phyloP scores from a whole-genome alignment of 2,888 invertebrate species.

The Mechanitis messenoides region DNA sequence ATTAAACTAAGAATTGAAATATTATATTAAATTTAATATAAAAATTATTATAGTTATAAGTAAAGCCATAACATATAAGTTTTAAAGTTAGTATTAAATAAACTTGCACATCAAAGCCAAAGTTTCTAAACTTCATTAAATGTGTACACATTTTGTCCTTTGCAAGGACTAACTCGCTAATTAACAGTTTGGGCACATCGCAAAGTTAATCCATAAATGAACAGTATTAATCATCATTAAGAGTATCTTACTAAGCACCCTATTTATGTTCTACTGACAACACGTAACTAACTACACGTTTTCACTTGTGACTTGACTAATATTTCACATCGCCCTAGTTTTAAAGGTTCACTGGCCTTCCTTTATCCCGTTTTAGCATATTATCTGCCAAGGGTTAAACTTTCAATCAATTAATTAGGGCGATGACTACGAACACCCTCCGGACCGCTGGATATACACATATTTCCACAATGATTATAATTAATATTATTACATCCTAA shows the following conservation, averaged over 20 bases:
- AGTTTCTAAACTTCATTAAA: slow-evolving; percentile 3
- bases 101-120: slow-evolving; percentile 6
- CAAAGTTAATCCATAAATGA: slow-evolving; percentile 69
- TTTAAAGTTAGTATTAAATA: slow-evolving; percentile 2
- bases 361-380: slow-evolving; percentile 71
- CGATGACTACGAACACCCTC: slow-evolving; percentile 60
- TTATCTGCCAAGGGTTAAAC: slow-evolving; percentile 69
- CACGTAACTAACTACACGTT: slow-evolving; percentile 67
- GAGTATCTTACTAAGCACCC: slow-evolving; percentile 61
- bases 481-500: slow-evolving; percentile 57
- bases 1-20: background rate
- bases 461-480: slow-evolving; percentile 55
- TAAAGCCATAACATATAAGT: background rate
- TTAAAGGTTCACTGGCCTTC: slow-evolving; percentile 65
- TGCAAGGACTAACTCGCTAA: slow-evolving; percentile 24
- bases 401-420: slow-evolving; percentile 75
- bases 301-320: slow-evolving; percentile 68
- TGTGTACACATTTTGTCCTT: slow-evolving; percentile 9
- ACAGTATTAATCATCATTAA: slow-evolving; percentile 75
- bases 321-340: slow-evolving; percentile 70
- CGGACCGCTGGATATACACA: slow-evolving; percentile 45
- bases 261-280: slow-evolving; percentile 69
- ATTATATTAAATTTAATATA: background rate
- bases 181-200: slow-evolving; percentile 53
- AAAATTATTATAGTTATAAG: background rate